Percentiles rank a stretch among this genome's conserved stretches.
Conservation (phyloP, 30 jellyfish, hydroid and myxozoan species). For the Clytia hemisphaerica region DNA sequence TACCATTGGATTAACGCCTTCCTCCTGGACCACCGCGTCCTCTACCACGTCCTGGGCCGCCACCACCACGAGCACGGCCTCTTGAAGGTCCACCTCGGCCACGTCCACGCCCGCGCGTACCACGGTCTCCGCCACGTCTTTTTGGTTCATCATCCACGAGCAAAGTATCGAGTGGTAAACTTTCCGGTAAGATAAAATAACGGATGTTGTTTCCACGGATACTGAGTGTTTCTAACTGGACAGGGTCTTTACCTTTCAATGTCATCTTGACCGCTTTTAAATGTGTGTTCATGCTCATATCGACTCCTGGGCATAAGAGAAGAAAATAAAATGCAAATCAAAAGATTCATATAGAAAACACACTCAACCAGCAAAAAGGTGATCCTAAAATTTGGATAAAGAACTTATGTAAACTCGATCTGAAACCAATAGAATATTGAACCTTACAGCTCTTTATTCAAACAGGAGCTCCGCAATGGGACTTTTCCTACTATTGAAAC, state of each 20-base stretch:
- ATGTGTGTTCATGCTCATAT: conserved; percentile 97
- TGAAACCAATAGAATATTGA: no score
- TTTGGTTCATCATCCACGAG: conserved; percentile 95
- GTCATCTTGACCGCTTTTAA: conserved; percentile 90
- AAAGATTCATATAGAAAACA: neutral
- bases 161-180: conserved; percentile 90
- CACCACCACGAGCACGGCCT: conserved; percentile 11
- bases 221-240: conserved; percentile 82
- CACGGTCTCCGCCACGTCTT: conserved; percentile 65
- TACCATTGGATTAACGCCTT: conserved; percentile 58
- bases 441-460: no score
- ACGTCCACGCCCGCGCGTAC: conserved; percentile 35
- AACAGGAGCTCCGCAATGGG: no score
- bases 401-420: neutral
- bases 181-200: conserved; percentile 92
- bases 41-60: conserved; percentile 49
- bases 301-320: conserved; percentile 57
- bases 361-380: neutral
- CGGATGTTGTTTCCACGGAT: conserved; percentile 97
- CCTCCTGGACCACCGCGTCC: conserved; percentile 89
- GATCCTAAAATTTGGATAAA: neutral
- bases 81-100: neutral
- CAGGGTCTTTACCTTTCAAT: conserved; percentile 84
- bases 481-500: no score
- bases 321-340: neutral